These are phyloP conservation scores for Orchesella flavescens DNA, from an alignment of 2,888 invertebrate genomes.

Conservation along the genomic window DNA sequence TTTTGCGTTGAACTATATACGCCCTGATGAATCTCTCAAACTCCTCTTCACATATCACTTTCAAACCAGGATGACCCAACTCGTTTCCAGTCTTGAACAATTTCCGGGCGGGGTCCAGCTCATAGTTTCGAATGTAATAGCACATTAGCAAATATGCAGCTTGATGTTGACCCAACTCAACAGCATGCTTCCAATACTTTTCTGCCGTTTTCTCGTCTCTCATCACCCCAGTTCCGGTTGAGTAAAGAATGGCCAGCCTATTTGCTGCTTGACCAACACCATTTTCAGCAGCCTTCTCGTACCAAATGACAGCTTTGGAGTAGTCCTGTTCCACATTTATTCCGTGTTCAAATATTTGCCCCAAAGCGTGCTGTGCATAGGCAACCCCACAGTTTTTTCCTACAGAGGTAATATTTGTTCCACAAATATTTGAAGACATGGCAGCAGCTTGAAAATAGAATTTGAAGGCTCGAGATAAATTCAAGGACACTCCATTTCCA, in stretches of 20 bases:
- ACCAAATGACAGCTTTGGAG: conserved; percentile 35
- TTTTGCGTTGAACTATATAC: background rate
- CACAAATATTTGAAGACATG: background rate
- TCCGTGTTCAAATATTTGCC: conserved; percentile 23
- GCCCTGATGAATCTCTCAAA: background rate
- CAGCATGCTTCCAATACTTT: conserved; percentile 30
- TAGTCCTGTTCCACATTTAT: conserved; percentile 15
- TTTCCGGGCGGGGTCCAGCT: background rate
- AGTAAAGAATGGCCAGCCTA: conserved; percentile 15
- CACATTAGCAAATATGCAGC: background rate
- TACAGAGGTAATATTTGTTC: background rate
- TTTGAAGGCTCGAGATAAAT: background rate
- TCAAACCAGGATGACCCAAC: background rate
- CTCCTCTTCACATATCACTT: background rate
- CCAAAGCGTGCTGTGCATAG: conserved; percentile 39
- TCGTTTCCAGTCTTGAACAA: background rate
- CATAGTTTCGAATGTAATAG: background rate
- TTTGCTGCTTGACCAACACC: conserved; percentile 15
- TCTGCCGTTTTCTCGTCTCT: background rate
- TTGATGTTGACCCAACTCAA: background rate
- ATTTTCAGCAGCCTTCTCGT: conserved; percentile 31
- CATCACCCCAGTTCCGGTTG: background rate
- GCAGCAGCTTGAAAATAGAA: background rate
- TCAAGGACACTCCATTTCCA: conserved; percentile 50
- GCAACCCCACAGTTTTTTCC: conserved; percentile 33